Base-by-base conservation (phyloP, 2,888 invertebrate genomes). In the Eilema griseolum region DNA sequence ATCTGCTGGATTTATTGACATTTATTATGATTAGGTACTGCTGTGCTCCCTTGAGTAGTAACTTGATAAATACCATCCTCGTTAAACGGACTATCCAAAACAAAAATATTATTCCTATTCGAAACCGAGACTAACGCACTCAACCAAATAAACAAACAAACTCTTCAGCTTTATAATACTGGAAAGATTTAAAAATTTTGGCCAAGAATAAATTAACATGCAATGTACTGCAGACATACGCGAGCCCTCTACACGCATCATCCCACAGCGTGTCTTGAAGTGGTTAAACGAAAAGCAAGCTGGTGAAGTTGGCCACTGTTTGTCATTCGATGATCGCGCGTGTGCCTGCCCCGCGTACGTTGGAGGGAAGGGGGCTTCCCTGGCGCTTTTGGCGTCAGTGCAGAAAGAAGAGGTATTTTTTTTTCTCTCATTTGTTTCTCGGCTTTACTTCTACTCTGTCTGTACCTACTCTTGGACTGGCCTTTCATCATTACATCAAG, bases 321-420 rank as follows among this genome's bases (percentile, higher is more conserved):
- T 95, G 1, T 71, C 89, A 0, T 95, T 97, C 33, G 89, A 91
- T 11, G 94, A 95, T 16, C 83, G 86, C 0, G 93, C 93, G 20
- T 96, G 97, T 33, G 92, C 94, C 31, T 96, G 96, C 75, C 90
- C 96, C 0, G 87, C 89, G 12, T 87, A 97, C 14, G 97, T 97
- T 0, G 98, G 98, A 0, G 98, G 98, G 0, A 98, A 98, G 89
- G 98, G 97, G 14, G 96, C 97, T 1, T 98, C 98, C 3, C 90
- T 98, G 20, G 97, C 97, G 0, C 88, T 97, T 57, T 91, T 98
- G 62, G 86, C 90, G 14, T 91, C 94, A 0, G 79, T 91, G 26
- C 90, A 96, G 68, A 80, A 89, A 24, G 83, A 91, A 61, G 89
- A 95, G 84, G 96, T 96, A 90, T 4, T 12, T 0, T 16, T 28